Base-by-base conservation (phyloP, 2,888 invertebrate species). In the Serrognathus titanus region DNA sequence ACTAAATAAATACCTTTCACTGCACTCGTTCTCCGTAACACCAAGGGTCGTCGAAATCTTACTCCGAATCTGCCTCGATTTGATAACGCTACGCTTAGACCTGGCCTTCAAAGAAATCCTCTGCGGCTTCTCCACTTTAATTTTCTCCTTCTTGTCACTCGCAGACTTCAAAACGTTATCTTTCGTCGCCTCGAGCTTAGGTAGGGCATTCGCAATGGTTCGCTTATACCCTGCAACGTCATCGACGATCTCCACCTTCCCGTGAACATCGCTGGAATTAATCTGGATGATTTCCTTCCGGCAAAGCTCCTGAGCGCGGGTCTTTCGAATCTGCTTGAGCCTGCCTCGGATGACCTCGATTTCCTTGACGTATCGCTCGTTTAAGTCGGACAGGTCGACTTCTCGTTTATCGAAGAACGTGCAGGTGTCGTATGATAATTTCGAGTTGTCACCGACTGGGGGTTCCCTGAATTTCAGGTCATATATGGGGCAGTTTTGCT, bases 361-460 rank as follows among this genome's bases (percentile, higher is more conserved):
- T 61, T 77, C 76, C 51, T 65, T 67, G 51, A 63, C 55, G 55
- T 76, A 77, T 10, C 67, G 62, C 36, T 74, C 72, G 35, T 68
- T 68, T 12, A 75, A 58, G 61, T 65, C 65, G 9, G 60, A 49
- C 1, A 69, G 56, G 57, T 76, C 72, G 12, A 65, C 61, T 3
- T 62, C 53, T 40, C 63, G 65, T 61, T 68, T 71, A 66, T 75
- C 70, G 60, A 76, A 77, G 64, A 72, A 76, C 1, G 76, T 75
- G 48, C 68, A 66, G 2, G 76, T 76, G 54, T 74, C 71, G 53
- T 66, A 73, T 59, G 67, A 46, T 13, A 57, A 35, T 12, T 11
- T 37, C 5, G 16, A 3, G 16, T 16, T 16, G 16, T 45, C 24
- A 35, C 47, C n/a, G 11, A 45, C 51, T 6, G 48, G 37, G 12